Evolutionary conservation across 2,113 vertebrate species (phyloP).

Genomic region (Erythrocebus patas): DNA sequence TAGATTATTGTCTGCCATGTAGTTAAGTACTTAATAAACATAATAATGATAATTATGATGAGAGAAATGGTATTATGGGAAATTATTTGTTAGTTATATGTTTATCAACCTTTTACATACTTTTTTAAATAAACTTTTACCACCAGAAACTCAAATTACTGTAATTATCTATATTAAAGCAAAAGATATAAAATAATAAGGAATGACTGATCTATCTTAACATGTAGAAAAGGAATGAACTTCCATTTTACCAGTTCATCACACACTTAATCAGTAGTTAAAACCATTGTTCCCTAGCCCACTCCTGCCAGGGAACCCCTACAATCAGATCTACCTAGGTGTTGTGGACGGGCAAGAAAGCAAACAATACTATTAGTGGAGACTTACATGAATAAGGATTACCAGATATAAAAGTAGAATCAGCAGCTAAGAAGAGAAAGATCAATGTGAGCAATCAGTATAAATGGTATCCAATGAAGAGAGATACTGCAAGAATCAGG

Average conservation of each 20-base stretch:
- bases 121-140: background rate
- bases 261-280: background rate
- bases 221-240: background rate
- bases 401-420: background rate
- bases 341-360: background rate
- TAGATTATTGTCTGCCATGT: background rate
- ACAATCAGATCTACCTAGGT: background rate
- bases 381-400: background rate
- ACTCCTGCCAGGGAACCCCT: background rate
- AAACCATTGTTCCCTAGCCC: background rate
- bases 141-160: background rate
- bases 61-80: background rate
- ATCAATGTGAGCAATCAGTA: background rate
- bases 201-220: background rate
- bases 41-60: too few relatives aligned
- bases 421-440: slow-evolving; percentile 11
- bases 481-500: slow-evolving; percentile 7
- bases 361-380: background rate
- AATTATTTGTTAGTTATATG: background rate
- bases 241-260: background rate
- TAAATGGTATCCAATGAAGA: background rate
- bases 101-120: background rate
- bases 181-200: slow-evolving; percentile 4
- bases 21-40: background rate
- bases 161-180: background rate